Evolutionary conservation across 2,113 vertebrate species (phyloP), one percentile per base, ranked within the genome.

Genomic region (Xyliphius kryptos): DNA sequence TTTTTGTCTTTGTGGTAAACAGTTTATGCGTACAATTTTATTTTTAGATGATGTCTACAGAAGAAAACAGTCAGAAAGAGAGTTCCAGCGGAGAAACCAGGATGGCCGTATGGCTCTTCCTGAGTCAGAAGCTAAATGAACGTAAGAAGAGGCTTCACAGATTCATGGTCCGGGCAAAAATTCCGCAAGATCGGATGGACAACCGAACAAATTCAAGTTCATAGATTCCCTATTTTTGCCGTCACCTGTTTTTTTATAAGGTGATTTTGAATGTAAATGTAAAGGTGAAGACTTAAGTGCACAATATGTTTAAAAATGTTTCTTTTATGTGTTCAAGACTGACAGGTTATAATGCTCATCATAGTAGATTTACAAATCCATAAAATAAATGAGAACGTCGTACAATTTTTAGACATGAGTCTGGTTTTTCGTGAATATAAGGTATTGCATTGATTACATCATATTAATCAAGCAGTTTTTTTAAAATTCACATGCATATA

Each of bases 11-110:
- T 32, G 26, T 32, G 26, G 26, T 32, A 32, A 32, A 32, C 7
- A 11, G 15, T 17, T 12, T 41, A 41, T 12, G 3, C 3, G 10
- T 41, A 41, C 7, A 22, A 13, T 32, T 72, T 38, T 74, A 74
- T 71, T 61, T 72, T 55, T 82, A 99, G 96, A 99, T 85, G 96
- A 98, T 20, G 96, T 99, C 76, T 99, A 97, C 85, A 83, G 96
- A 62, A 91, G 95, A 82, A 97, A 97, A 73, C 80, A 38, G 14
- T 92, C 94, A 10, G 93, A 99, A 63, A 88, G 92, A 60, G 78
- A 77, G 43, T 89, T 92, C 11, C 76, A 94, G 75, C 78, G 68
- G 56, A 92, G 78, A 67, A 76, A 89, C 59, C 69, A 85, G 49
- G 83, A 86, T 53, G 81, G 72, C 52, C 17, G 78, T 76, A 69